Evolutionary conservation across 1,140 invertebrate species (phyloP).

Genomic region (Ridgeia piscesae): DNA sequence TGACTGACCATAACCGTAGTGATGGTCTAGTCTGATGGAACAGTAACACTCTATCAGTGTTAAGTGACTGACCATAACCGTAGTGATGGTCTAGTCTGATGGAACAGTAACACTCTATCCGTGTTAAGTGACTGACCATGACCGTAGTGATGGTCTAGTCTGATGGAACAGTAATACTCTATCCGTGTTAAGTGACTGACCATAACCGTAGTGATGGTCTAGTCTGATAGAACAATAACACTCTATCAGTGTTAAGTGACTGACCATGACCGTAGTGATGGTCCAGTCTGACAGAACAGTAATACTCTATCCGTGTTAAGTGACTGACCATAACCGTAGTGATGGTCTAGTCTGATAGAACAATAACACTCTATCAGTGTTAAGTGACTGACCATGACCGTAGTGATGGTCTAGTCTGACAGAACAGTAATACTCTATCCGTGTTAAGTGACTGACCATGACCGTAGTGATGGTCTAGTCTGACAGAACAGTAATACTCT

Average conservation of each 20-base stretch:
- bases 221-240: background rate
- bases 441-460: slow-evolving; percentile 38
- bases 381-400: background rate
- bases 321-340: slow-evolving; percentile 22
- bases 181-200: background rate
- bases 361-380: background rate
- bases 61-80: too few species aligned
- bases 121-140: too few species aligned
- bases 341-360: background rate
- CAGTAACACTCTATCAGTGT: too few species aligned
- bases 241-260: background rate
- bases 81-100: too few species aligned
- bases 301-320: slow-evolving; percentile 47
- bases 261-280: too few species aligned
- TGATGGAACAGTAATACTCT: background rate
- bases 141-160: too few species aligned
- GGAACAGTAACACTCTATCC: too few species aligned
- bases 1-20: too few species aligned
- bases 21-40: too few species aligned
- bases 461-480: background rate
- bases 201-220: background rate
- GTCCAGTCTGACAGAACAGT: slow-evolving; percentile 43
- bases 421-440: slow-evolving; percentile 45
- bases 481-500: background rate
- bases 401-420: slow-evolving; percentile 40